phyloP scores from a whole-genome alignment of 2,888 invertebrate genomes.

The Anthophora plumipes region DNA sequence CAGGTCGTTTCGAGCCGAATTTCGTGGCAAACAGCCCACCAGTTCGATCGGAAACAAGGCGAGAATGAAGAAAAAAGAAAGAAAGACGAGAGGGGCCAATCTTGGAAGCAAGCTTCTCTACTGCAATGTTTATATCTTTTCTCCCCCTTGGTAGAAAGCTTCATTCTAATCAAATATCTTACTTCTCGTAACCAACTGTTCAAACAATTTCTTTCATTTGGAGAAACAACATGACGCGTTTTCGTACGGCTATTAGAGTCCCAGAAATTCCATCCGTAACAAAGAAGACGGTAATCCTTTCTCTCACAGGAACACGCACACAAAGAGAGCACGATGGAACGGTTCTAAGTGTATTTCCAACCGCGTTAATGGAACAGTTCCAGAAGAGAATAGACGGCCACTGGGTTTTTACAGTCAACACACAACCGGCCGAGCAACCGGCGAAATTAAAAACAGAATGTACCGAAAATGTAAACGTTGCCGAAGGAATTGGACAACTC shows the following conservation, averaged over 20 bases:
- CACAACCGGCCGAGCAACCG: slow-evolving; percentile 26
- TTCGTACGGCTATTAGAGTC: background rate
- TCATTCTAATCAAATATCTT: slow-evolving; percentile 2
- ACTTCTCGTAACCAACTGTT: background rate
- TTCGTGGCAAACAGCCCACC: slow-evolving; percentile 45
- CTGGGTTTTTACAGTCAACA: slow-evolving; percentile 30
- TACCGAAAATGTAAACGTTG: slow-evolving; percentile 20
- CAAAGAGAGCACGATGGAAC: background rate
- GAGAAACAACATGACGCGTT: background rate
- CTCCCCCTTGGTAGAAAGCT: background rate
- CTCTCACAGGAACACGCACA: background rate
- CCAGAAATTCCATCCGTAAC: background rate
- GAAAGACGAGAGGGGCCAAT: slow-evolving; percentile 31
- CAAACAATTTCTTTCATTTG: slow-evolving; percentile 2
- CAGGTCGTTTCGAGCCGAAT: slow-evolving; percentile 39
- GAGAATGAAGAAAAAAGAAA: slow-evolving; percentile 17
- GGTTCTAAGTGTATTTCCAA: slow-evolving; percentile 5
- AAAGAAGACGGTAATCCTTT: background rate
- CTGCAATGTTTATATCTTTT: slow-evolving; percentile 30
- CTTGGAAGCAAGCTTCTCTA: slow-evolving; percentile 9
- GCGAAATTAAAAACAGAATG: slow-evolving; percentile 58
- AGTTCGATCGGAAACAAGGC: slow-evolving; percentile 36
- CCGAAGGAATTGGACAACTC: slow-evolving; percentile 49
- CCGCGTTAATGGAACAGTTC: slow-evolving; percentile 24
- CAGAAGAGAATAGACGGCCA: background rate